Evolutionary conservation across 2,888 invertebrate genomes (phyloP), one percentile per base, ranked within the genome.

Genomic region (Luperina testacea): DNA sequence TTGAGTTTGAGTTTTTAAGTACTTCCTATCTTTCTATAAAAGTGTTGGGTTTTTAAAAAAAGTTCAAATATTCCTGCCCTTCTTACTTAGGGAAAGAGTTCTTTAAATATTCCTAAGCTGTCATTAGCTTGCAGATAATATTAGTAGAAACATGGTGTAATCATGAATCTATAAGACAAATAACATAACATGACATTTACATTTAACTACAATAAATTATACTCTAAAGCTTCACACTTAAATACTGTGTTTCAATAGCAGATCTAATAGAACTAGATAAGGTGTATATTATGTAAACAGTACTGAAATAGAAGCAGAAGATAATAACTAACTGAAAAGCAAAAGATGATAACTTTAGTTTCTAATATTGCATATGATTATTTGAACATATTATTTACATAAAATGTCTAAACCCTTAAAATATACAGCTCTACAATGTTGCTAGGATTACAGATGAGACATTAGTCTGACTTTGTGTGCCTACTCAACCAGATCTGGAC

Each of bases 401-500:
- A 27, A 70, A 77, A 59, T 63, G 17, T 38, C 8, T 27, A 38
- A 61, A 53, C 61, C 24, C 70, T 48, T 71, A 15, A 67, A 51
- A 48, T 24, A 71, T 24, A 24, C 42, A 45, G 51, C 17, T 32
- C 4, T 69, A 27, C 6, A 24, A 57, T 59, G 17, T 72, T 51
- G 67, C 15, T 59, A 7, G n/a, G 13, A 27, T 42, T 68, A 32
- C 27, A 24, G 27, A n/a, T 61, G 38, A 61, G 7, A 53, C 13
- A 11, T 74, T 72, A 72, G 59, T 42, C 24, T 17, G 48, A 9
- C 42, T 81, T 70, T 24, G 42, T 45, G 7, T 90, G 90, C 70
- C 80, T 83, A 0, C 90, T 81, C 74, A 89, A 74, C 94, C 94
- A 95, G 48, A 81, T 85, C 70, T 91, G 76, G 4, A 94, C 93